Evolutionary conservation across 92 coral and sea anemone genomes (phyloP).

Genomic region (Parazoanthus swiftii): DNA sequence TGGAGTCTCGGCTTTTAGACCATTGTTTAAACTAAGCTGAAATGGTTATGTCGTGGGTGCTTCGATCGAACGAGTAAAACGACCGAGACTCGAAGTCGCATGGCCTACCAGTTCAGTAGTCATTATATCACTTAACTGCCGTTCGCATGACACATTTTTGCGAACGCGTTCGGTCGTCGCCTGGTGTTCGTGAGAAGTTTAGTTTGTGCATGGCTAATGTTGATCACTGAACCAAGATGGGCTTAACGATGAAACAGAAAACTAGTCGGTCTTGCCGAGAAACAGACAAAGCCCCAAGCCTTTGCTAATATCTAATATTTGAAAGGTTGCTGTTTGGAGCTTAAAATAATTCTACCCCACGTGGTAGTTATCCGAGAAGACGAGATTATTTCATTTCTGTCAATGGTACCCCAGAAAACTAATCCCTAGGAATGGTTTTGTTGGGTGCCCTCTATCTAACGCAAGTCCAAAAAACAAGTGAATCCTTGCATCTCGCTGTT

Average conservation of each 20-base stretch:
- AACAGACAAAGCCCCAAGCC: background rate
- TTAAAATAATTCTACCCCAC: conserved; percentile 26
- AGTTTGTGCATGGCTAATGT: background rate
- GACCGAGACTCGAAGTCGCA: conserved; percentile 29
- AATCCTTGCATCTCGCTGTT: background rate
- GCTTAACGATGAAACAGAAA: conserved; percentile 6
- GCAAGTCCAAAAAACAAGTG: background rate
- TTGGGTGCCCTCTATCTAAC: background rate
- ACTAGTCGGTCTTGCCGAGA: background rate
- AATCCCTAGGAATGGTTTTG: background rate
- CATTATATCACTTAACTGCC: background rate
- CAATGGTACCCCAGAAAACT: conserved; percentile 19
- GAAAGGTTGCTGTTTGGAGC: background rate
- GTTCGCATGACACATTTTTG: conserved; percentile 4
- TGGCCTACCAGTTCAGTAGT: conserved; percentile 21
- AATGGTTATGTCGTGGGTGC: conserved; percentile 28
- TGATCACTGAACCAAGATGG: background rate
- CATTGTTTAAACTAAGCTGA: conserved; percentile 15
- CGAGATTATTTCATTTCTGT: conserved; percentile 21
- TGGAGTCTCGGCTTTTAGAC: conserved; percentile 37
- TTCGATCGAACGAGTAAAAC: conserved; percentile 25
- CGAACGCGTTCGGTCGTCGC: conserved; percentile 11
- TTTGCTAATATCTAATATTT: conserved; percentile 22
- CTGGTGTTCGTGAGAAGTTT: conserved; percentile 1
- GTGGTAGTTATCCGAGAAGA: conserved; percentile 12